A percentile compares a stretch with the other conserved stretches of the same genome.
phyloP scores from a whole-genome alignment of 2,888 invertebrate genomes.

The Clunio marinus region DNA sequence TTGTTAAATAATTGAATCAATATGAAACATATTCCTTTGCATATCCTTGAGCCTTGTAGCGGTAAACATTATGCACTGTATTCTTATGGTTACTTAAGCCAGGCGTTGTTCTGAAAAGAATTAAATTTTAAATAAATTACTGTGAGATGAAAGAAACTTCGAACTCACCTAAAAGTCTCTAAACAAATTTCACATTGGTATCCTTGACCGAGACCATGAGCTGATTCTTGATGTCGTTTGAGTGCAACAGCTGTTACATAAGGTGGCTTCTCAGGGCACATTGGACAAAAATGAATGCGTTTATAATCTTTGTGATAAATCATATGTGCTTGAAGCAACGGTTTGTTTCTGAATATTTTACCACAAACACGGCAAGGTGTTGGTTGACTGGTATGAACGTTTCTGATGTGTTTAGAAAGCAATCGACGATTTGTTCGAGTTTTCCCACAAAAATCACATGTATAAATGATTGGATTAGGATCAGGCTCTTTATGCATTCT shows the following conservation, averaged over 20 bases:
- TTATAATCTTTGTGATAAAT: slow-evolving; percentile 15
- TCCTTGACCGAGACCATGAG: background rate
- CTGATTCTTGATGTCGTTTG: slow-evolving; percentile 22
- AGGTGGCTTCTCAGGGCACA: slow-evolving; percentile 21
- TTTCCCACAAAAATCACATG: background rate
- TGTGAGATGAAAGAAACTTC: too few species aligned
- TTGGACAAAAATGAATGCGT: slow-evolving; percentile 16
- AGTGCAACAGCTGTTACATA: slow-evolving; percentile 22
- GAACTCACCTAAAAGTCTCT: too few species aligned
- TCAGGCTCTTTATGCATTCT: too few species aligned
- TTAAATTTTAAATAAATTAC: too few species aligned
- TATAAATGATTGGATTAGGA: too few species aligned
- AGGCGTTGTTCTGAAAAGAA: too few species aligned
- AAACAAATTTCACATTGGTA: slow-evolving; percentile 17
- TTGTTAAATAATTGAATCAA: too few species aligned
- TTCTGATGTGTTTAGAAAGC: background rate
- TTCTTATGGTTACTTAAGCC: too few species aligned
- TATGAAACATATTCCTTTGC: too few species aligned
- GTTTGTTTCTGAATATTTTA: background rate
- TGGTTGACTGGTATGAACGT: background rate
- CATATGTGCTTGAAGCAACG: background rate
- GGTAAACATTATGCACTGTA: too few species aligned
- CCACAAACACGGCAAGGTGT: background rate
- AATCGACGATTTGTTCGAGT: background rate
- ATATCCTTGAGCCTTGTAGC: too few species aligned